Conservation (phyloP, 1,140 invertebrate genomes). For the Heliothis subflexa region DNA sequence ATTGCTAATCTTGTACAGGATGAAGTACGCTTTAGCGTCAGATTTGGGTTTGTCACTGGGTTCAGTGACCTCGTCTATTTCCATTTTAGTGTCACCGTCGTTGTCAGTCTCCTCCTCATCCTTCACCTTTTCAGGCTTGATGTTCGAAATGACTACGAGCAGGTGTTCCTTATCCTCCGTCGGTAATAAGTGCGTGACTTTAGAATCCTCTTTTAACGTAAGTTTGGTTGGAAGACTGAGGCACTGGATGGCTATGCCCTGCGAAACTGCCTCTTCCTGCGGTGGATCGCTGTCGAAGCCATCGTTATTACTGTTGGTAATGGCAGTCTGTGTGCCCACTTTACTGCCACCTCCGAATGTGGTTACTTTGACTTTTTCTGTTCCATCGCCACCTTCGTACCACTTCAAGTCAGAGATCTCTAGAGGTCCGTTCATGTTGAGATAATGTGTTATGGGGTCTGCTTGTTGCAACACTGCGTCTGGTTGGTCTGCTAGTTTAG, state of each 20-base stretch:
- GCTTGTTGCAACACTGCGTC: constrained; percentile 69
- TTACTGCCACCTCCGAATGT: constrained; percentile 71
- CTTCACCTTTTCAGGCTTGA: constrained; percentile 70
- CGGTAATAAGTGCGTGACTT: constrained; percentile 88
- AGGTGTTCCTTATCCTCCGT: constrained; percentile 89
- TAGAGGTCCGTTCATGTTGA: constrained; percentile 79
- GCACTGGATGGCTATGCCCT: constrained; percentile 85
- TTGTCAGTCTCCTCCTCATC: constrained; percentile 65
- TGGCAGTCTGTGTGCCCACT: constrained; percentile 70
- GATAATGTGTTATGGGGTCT: constrained; percentile 76
- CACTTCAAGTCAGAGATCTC: constrained; percentile 81
- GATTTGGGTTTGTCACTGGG: constrained; percentile 63
- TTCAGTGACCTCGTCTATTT: constrained; percentile 70
- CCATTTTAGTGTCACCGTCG: constrained; percentile 76
- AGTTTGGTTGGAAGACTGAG: constrained; percentile 83
- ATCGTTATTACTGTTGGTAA: constrained; percentile 75
- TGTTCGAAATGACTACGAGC: constrained; percentile 88
- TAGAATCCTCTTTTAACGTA: constrained; percentile 81
- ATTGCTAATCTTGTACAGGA: constrained; percentile 78
- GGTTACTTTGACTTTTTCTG: constrained; percentile 73
- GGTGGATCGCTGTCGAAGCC: constrained; percentile 80
- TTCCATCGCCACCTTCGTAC: constrained; percentile 75
- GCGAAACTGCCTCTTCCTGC: constrained; percentile 73
- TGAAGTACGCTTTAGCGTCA: constrained; percentile 74
- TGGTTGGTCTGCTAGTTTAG: constrained; percentile 77